phyloP scores from a whole-genome alignment of 2,113 vertebrate species.

The Leptocoma aspasia region DNA sequence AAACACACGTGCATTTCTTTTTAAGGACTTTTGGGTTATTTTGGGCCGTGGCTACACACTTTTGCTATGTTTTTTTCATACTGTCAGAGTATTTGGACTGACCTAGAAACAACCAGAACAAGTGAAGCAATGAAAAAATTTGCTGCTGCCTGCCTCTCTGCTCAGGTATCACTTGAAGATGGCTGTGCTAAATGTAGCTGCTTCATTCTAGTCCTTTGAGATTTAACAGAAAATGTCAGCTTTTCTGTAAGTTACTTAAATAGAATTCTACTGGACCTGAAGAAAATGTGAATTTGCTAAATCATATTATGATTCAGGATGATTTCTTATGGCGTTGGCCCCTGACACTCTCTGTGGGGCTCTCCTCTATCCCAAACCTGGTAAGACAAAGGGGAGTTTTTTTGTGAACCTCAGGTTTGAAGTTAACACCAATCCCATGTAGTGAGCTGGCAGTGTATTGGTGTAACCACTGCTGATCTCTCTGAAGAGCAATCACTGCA shows the following conservation, averaged over 20 bases:
- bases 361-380: background rate
- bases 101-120: background rate
- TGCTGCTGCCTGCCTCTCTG: background rate
- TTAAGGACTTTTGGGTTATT: constrained; percentile 6
- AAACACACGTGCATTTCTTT: constrained; percentile 36
- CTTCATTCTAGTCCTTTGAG: background rate
- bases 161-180: background rate
- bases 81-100: background rate
- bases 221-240: background rate
- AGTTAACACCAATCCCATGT: background rate
- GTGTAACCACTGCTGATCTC: background rate
- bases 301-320: background rate
- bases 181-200: background rate
- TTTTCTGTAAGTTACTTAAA: background rate
- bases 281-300: background rate
- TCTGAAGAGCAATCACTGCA: background rate
- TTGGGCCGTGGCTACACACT: background rate
- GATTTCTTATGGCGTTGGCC: background rate
- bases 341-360: background rate
- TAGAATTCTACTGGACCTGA: background rate
- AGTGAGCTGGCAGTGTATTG: background rate
- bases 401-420: background rate
- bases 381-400: background rate
- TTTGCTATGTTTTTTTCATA: background rate
- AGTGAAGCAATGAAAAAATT: background rate